Evolutionary conservation across 2,797 vertebrate genomes (phyloP).

Genomic region (Syncerus caffer): DNA sequence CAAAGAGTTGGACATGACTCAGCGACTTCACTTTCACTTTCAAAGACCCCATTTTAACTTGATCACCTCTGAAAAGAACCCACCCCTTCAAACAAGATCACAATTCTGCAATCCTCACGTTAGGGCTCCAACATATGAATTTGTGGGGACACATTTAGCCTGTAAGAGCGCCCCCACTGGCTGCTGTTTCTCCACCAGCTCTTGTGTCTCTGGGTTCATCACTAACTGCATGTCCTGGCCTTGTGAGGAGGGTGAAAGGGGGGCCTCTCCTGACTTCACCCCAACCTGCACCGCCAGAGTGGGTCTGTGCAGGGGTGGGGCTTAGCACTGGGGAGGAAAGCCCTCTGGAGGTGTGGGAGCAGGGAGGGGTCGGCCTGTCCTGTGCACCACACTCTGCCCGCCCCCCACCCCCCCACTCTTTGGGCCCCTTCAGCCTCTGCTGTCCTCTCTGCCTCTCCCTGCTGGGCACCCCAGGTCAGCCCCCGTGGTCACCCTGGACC

Average conservation of each 20-base stretch:
- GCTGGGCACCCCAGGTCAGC: slow-evolving; percentile 48
- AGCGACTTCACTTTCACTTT: too few relatives aligned
- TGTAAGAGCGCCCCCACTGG: background rate
- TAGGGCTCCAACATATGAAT: background rate
- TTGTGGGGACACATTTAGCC: background rate
- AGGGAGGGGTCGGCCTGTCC: background rate
- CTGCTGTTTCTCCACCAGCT: slow-evolving; percentile 78
- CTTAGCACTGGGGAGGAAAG: too few relatives aligned
- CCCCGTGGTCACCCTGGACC: slow-evolving; percentile 88
- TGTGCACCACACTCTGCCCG: background rate
- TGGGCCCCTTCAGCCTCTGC: background rate
- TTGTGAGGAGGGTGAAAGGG: slow-evolving; percentile 84
- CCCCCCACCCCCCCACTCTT: too few relatives aligned
- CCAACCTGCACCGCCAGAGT: fast-evolving
- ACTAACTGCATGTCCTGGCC: slow-evolving; percentile 84
- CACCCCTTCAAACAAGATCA: background rate
- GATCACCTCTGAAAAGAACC: background rate
- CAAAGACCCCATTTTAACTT: background rate
- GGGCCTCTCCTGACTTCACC: too few relatives aligned
- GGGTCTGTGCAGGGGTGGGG: background rate
- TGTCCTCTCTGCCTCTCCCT: background rate
- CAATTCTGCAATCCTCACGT: background rate
- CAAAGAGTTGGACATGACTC: too few relatives aligned
- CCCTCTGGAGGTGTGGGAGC: too few relatives aligned
- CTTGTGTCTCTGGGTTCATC: slow-evolving; percentile 86